Percentiles rank a stretch among this genome's conserved stretches.
Evolutionary conservation across 2,888 invertebrate genomes (phyloP).

Genomic region (Drosophila borealis): DNA sequence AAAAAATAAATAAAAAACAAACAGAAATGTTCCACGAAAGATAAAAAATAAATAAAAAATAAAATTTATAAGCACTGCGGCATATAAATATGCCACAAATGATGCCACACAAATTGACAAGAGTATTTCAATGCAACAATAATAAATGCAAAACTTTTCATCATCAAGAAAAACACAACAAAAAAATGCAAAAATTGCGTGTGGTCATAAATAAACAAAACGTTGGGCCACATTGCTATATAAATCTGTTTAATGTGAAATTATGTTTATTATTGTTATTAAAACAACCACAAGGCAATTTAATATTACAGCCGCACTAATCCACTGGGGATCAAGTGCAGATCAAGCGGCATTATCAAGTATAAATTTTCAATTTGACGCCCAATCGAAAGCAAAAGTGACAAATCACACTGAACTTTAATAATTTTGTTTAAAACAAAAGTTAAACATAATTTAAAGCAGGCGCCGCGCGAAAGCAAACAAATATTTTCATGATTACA

Average conservation of each 20-base stretch:
- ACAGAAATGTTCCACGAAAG: background rate
- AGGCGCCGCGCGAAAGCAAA: constrained; percentile 14
- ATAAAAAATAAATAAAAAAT: constrained; percentile 15
- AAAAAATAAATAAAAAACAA: constrained; percentile 14
- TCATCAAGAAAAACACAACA: constrained; percentile 16
- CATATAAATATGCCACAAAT: constrained; percentile 77
- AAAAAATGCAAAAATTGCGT: constrained; percentile 7
- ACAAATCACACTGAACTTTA: constrained; percentile 69
- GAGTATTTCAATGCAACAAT: constrained; percentile 33
- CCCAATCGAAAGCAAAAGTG: constrained; percentile 55
- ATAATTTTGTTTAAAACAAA: constrained; percentile 40
- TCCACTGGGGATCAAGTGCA: constrained; percentile 81
- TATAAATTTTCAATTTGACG: constrained; percentile 75
- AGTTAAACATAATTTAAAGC: constrained; percentile 21
- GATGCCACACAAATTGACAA: constrained; percentile 61
- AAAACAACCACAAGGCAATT: constrained; percentile 77
- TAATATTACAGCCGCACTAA: constrained; percentile 80
- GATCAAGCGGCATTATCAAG: constrained; percentile 80
- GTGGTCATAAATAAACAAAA: constrained; percentile 54
- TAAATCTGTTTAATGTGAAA: constrained; percentile 74
- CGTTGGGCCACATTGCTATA: constrained; percentile 28
- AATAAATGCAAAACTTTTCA: constrained; percentile 32
- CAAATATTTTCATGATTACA: constrained; percentile 21
- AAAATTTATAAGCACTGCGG: constrained; percentile 72
- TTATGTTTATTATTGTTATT: constrained; percentile 79